A percentile compares a stretch with the other conserved stretches of the same genome.
These are phyloP conservation scores for Physocephala rufipes DNA, from an alignment of 2,888 invertebrate species.

Conservation along the genomic window DNA sequence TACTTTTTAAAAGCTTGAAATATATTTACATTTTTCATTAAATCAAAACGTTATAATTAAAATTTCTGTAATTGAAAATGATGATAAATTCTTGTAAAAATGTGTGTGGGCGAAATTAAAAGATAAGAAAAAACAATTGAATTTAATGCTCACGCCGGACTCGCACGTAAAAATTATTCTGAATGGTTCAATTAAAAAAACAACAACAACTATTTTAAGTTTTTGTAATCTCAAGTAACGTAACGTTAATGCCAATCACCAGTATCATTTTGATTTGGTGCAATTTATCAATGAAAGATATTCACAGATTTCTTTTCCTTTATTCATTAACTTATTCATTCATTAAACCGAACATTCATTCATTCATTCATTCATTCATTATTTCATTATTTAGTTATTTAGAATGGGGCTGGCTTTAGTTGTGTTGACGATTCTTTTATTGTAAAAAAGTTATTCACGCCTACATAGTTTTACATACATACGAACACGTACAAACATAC, in stretches of 20 bases:
- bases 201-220: background rate
- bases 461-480: constrained; percentile 30
- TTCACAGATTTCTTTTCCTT: constrained; percentile 13
- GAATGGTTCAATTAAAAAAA: background rate
- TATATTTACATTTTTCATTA: background rate
- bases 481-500: constrained; percentile 26
- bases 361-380: constrained; percentile 26
- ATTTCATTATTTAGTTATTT: too few species aligned
- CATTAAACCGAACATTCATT: constrained; percentile 17
- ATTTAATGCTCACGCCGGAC: background rate
- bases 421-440: too few species aligned
- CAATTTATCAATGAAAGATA: constrained; percentile 35
- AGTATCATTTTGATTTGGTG: constrained; percentile 6
- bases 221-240: background rate
- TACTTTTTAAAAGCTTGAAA: constrained; percentile 1
- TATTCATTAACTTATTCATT: constrained; percentile 12
- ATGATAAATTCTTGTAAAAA: constrained; percentile 15
- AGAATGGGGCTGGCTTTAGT: constrained; percentile 15
- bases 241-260: background rate
- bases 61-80: too few species aligned
- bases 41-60: background rate
- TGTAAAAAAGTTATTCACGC: constrained; percentile 6
- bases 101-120: background rate
- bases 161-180: background rate
- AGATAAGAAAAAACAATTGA: background rate